A percentile compares a stretch with the other conserved stretches of the same genome.
These are phyloP conservation scores for Turritopsis rubra DNA, from an alignment of 30 jellyfish, hydroid and myxozoan genomes.

Conservation along the genomic window DNA sequence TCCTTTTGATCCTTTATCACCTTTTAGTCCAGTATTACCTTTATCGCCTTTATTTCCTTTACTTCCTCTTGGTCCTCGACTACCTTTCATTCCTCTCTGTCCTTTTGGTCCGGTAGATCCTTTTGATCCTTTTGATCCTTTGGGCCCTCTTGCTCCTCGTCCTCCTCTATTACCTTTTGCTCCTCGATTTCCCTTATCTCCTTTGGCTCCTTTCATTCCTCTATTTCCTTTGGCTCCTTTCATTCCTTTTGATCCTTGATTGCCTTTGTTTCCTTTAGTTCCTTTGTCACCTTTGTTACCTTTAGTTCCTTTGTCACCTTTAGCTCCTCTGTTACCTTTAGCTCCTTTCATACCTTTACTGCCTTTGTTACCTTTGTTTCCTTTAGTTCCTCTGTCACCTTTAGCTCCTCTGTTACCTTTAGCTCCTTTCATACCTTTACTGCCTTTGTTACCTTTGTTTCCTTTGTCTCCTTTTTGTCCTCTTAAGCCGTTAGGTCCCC, in stretches of 20 bases:
- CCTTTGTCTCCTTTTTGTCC: constrained; percentile 2
- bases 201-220: constrained; percentile 17
- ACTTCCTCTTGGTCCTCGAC: background rate
- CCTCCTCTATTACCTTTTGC: background rate
- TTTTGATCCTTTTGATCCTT: constrained; percentile 15
- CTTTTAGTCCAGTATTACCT: background rate
- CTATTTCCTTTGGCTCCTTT: constrained; percentile 16
- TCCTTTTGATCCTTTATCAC: background rate
- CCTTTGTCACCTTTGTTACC: constrained; percentile 14
- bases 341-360: background rate
- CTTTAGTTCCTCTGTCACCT: background rate
- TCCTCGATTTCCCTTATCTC: background rate
- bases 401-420: background rate
- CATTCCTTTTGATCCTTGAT: background rate
- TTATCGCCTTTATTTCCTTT: constrained; percentile 16
- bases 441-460: background rate
- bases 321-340: constrained; percentile 6
- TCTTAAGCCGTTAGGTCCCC: background rate
- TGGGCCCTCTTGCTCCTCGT: constrained; percentile 15
- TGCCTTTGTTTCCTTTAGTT: constrained; percentile 19
- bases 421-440: background rate
- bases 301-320: background rate
- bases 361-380: background rate
- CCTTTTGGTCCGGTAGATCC: constrained; percentile 15
- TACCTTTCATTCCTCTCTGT: background rate